Evolutionary conservation across 2,888 invertebrate species (phyloP).

Genomic region (Crocallis elinguaria): DNA sequence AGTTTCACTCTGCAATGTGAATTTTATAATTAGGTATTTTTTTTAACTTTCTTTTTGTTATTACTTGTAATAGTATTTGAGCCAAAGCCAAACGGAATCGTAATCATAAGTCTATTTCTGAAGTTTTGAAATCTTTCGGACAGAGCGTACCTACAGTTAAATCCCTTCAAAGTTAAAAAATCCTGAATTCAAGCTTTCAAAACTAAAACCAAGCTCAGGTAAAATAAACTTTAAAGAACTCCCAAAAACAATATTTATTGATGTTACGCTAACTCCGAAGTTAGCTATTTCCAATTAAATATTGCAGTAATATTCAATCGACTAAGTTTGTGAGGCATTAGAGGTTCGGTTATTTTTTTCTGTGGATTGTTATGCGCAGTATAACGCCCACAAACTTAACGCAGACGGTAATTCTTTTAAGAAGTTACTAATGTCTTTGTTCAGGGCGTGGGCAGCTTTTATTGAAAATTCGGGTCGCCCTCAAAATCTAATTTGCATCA

Average conservation of each 20-base stretch:
- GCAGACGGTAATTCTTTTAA: constrained; percentile 50
- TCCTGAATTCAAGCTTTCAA: no score
- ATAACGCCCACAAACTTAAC: constrained; percentile 35
- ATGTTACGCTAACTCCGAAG: constrained; percentile 1
- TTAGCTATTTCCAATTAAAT: background rate
- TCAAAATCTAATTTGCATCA: constrained; percentile 56
- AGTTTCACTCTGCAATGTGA: no score
- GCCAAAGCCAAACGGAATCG: no score
- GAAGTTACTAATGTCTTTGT: constrained; percentile 54
- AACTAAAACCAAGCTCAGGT: no score
- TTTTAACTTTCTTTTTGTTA: no score
- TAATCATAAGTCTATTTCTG: no score
- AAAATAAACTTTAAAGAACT: background rate
- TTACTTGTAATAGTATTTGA: no score
- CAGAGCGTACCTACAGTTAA: no score
- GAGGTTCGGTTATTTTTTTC: constrained; percentile 4
- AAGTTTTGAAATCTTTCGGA: no score
- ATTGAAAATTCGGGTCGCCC: constrained; percentile 50
- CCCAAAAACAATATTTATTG: constrained; percentile 17
- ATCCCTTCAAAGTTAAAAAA: no score
- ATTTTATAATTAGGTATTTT: no score
- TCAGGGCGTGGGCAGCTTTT: constrained; percentile 45
- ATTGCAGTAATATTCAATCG: constrained; percentile 23
- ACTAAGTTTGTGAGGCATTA: constrained; percentile 8
- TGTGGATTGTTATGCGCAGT: constrained; percentile 17